phyloP scores from a whole-genome alignment of 2,888 invertebrate genomes.

The Emmelina monodactyla region DNA sequence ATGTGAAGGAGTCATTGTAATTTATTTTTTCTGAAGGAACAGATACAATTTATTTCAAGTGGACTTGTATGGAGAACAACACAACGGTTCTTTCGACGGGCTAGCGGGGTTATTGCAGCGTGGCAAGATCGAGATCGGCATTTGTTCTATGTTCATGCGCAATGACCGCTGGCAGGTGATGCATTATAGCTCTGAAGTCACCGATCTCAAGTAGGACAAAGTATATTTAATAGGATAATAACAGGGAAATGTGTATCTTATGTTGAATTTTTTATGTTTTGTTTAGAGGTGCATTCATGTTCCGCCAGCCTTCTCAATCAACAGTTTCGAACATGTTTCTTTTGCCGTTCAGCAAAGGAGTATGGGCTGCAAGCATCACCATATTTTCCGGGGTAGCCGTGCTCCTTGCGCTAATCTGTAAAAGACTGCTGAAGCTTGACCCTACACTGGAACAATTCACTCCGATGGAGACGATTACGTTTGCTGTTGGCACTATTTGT shows the following conservation, averaged over 20 bases:
- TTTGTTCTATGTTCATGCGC: constrained; percentile 63
- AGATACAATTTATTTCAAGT: constrained; percentile 38
- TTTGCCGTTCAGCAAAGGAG: constrained; percentile 64
- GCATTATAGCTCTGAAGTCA: constrained; percentile 55
- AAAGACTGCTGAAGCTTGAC: constrained; percentile 12
- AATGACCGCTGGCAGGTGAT: constrained; percentile 56
- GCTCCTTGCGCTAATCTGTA: constrained; percentile 21
- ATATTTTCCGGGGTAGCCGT: constrained; percentile 20
- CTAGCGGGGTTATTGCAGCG: constrained; percentile 65
- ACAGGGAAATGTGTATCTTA: neutral
- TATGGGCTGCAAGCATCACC: constrained; percentile 53
- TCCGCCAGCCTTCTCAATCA: constrained; percentile 69
- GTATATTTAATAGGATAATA: neutral
- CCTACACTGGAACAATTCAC: constrained; percentile 23
- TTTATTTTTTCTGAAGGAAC: no score
- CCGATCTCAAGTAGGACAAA: constrained; percentile 28
- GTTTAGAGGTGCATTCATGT: constrained; percentile 61
- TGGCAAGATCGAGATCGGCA: constrained; percentile 55
- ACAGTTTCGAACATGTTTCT: constrained; percentile 69
- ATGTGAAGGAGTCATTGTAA: no score
- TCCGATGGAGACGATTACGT: constrained; percentile 53
- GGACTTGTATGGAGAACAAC: constrained; percentile 59
- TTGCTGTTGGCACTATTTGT: constrained; percentile 65
- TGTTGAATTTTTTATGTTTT: neutral
- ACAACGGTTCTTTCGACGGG: constrained; percentile 66